Percentiles rank a stretch among this genome's conserved stretches.
Conservation (phyloP, 2,888 invertebrate species). For the Tetramorium bicarinatum region DNA sequence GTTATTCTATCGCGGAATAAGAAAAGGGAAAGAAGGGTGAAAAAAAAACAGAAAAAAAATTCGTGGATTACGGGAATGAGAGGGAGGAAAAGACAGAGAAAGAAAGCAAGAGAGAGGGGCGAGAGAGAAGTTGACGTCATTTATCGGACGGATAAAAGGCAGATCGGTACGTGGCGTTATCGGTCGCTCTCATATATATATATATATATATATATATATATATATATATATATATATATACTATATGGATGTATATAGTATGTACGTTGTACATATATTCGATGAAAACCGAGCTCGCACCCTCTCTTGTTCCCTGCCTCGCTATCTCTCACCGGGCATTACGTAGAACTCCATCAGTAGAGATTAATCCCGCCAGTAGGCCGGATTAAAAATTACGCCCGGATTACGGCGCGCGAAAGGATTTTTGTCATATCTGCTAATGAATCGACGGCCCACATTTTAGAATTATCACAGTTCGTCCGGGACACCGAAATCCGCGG, state of each 20-base stretch:
- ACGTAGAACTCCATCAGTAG: constrained; percentile 40
- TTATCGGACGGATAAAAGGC: constrained; percentile 52
- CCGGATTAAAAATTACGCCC: constrained; percentile 71
- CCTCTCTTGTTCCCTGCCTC: constrained; percentile 9
- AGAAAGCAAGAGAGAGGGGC: not conserved
- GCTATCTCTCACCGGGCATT: constrained; percentile 41
- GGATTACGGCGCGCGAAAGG: constrained; percentile 62
- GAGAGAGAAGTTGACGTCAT: constrained; percentile 19
- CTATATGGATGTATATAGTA: not conserved
- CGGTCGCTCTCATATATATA: constrained; percentile 2
- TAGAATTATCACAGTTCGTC: constrained; percentile 50
- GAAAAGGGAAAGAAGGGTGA: not conserved
- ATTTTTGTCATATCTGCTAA: constrained; percentile 62
- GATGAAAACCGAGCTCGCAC: constrained; percentile 20
- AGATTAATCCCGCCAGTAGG: constrained; percentile 55
- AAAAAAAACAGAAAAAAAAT: not conserved
- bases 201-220: too few species aligned
- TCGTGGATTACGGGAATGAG: not conserved
- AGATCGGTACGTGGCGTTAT: constrained; percentile 46
- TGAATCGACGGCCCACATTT: constrained; percentile 71
- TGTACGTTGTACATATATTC: constrained; percentile 31
- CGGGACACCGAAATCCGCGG: constrained; percentile 1
- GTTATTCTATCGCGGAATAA: constrained; percentile 45
- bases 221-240: not conserved
- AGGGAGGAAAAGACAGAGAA: not conserved